These are phyloP conservation scores for Linnaemya vulpina DNA, from an alignment of 2,888 invertebrate genomes.

Conservation along the genomic window DNA sequence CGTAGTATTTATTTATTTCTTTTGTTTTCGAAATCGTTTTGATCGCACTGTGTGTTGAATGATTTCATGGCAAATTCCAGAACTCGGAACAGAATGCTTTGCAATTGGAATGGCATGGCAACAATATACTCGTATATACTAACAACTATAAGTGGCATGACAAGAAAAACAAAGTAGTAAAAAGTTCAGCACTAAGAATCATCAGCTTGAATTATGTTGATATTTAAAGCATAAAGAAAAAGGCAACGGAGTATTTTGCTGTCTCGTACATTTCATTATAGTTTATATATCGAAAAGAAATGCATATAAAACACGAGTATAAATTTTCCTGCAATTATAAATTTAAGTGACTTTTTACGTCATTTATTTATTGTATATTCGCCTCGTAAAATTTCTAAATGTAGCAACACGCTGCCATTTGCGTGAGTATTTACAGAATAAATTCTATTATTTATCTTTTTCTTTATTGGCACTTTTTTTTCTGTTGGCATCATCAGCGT, in stretches of 20 bases:
- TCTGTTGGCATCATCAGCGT: not conserved
- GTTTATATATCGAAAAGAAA: not conserved
- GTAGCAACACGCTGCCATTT: constrained; percentile 15
- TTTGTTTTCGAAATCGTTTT: constrained; percentile 23
- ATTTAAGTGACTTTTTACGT: constrained; percentile 61
- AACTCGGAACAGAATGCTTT: constrained; percentile 19
- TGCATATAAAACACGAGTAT: constrained; percentile 13
- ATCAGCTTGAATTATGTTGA: constrained; percentile 48
- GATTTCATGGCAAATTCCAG: constrained; percentile 66
- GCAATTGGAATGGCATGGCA: constrained; percentile 3
- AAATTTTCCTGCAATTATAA: constrained; percentile 53
- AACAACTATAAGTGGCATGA: not conserved
- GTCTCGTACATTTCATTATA: not conserved
- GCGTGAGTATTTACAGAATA: constrained; percentile 36
- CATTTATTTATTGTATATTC: constrained; percentile 38
- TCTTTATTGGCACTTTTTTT: constrained; percentile 19
- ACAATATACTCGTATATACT: no score
- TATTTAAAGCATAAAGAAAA: constrained; percentile 37
- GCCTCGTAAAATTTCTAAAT: constrained; percentile 46
- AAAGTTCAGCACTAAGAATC: constrained; percentile 29
- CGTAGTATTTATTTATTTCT: not conserved
- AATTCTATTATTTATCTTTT: constrained; percentile 20
- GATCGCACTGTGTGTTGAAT: constrained; percentile 56
- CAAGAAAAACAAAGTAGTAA: not conserved
- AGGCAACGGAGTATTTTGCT: constrained; percentile 55